A percentile compares a stretch with the other conserved stretches of the same genome.
phyloP scores from a whole-genome alignment of 2,797 vertebrate genomes.

The Pantherophis vulpinus region DNA sequence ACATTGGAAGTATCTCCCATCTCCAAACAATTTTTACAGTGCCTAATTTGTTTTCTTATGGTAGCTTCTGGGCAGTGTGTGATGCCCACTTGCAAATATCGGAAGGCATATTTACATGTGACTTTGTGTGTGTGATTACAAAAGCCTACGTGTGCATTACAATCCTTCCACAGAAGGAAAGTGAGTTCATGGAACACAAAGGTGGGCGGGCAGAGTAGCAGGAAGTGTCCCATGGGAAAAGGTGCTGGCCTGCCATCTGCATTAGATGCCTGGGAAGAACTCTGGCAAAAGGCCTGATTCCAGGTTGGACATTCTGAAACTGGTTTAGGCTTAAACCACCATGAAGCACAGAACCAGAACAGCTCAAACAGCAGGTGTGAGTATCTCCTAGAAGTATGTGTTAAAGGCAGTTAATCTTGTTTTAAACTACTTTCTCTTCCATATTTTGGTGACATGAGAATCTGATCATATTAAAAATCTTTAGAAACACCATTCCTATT shows the following conservation, averaged over 20 bases:
- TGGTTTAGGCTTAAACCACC: neutral
- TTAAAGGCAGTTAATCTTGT: neutral
- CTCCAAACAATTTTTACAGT: neutral
- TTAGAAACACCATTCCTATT: neutral
- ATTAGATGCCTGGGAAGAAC: neutral
- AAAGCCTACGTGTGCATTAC: neutral
- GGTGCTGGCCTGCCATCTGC: neutral
- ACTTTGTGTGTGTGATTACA: neutral
- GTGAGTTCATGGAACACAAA: neutral
- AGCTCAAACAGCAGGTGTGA: neutral
- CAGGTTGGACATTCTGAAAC: neutral
- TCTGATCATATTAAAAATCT: neutral
- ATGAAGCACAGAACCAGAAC: neutral
- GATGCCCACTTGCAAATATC: too few relatives aligned
- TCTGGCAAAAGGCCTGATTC: neutral
- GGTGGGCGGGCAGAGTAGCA: neutral
- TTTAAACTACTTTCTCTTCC: neutral
- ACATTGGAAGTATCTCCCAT: neutral
- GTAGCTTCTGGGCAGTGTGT: too few relatives aligned
- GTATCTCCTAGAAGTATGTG: neutral
- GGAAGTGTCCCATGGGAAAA: neutral
- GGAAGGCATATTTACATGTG: too few relatives aligned
- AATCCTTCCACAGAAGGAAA: neutral
- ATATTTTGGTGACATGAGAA: neutral
- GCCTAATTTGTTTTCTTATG: too few relatives aligned